These are phyloP conservation scores for Polypedilum vanderplanki DNA, from an alignment of 1,140 invertebrate genomes.

Conservation along the genomic window DNA sequence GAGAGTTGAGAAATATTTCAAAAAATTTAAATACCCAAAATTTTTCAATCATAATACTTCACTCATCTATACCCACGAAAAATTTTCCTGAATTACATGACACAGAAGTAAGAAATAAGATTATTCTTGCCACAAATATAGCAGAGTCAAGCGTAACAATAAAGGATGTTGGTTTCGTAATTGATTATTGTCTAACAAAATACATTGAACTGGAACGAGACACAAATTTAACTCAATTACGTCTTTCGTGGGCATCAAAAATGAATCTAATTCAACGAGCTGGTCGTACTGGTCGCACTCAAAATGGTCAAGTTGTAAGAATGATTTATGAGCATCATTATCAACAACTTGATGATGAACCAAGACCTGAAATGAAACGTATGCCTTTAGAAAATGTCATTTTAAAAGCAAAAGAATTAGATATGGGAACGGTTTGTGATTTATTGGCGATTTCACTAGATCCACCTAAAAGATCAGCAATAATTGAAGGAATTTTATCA, in stretches of 20 bases:
- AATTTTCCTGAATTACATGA: constrained; percentile 77
- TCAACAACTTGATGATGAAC: constrained; percentile 50
- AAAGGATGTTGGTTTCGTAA: constrained; percentile 75
- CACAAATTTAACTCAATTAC: constrained; percentile 73
- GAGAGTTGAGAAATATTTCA: not conserved
- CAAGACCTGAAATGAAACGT: constrained; percentile 70
- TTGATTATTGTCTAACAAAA: constrained; percentile 94
- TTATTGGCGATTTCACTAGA: constrained; percentile 78
- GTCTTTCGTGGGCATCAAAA: constrained; percentile 81
- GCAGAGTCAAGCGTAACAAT: constrained; percentile 96
- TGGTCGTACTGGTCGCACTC: constrained; percentile 81
- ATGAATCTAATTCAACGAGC: constrained; percentile 82
- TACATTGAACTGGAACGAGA: constrained; percentile 61
- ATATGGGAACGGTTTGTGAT: constrained; percentile 73
- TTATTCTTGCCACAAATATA: constrained; percentile 93
- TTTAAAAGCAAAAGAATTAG: constrained; percentile 72
- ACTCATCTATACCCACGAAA: constrained; percentile 35
- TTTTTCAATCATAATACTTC: not conserved
- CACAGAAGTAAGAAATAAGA: constrained; percentile 58
- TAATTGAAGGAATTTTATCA: constrained; percentile 69
- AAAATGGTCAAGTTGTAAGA: constrained; percentile 79
- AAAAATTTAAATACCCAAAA: not conserved
- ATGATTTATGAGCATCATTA: constrained; percentile 71
- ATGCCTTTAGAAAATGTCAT: constrained; percentile 75
- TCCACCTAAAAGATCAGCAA: constrained; percentile 76